A percentile compares a stretch with the other conserved stretches of the same genome.
phyloP scores from a whole-genome alignment of 1,140 invertebrate species.

The Drosophila varians region DNA sequence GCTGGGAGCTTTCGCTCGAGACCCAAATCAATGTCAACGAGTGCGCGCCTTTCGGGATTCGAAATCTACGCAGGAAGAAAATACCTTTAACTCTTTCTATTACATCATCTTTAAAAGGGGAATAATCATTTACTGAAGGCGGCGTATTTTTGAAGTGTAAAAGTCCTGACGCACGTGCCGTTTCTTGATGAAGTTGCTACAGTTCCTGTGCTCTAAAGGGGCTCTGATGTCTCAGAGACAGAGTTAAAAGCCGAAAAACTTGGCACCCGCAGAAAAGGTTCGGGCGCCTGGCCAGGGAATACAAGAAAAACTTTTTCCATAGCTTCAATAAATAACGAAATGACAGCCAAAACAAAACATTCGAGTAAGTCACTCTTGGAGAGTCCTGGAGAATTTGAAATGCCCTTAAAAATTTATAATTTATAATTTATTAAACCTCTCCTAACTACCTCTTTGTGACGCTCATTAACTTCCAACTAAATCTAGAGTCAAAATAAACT shows the following conservation, averaged over 20 bases:
- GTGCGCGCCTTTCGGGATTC: slow-evolving; percentile 18
- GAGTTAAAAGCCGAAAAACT: slow-evolving; percentile 74
- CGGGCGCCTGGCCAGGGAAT: slow-evolving; percentile 47
- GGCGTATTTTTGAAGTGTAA: background rate
- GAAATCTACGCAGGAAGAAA: background rate
- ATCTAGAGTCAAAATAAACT: slow-evolving; percentile 36
- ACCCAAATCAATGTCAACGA: slow-evolving; percentile 78
- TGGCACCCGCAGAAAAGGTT: slow-evolving; percentile 61
- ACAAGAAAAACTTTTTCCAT: slow-evolving; percentile 45
- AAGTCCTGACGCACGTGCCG: slow-evolving; percentile 39
- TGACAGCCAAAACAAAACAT: slow-evolving; percentile 44
- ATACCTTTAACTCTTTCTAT: too few relatives aligned
- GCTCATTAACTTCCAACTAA: slow-evolving; percentile 67
- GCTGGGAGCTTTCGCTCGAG: slow-evolving; percentile 25
- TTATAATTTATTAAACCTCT: too few relatives aligned
- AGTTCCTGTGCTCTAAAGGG: slow-evolving; percentile 15
- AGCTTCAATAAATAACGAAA: slow-evolving; percentile 71
- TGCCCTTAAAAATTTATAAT: background rate
- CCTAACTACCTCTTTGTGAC: slow-evolving; percentile 29
- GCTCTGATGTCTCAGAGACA: slow-evolving; percentile 4
- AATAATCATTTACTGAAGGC: too few relatives aligned
- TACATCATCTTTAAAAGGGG: too few relatives aligned
- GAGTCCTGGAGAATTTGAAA: background rate
- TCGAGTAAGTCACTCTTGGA: background rate
- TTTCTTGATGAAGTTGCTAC: slow-evolving; percentile 66